Base-by-base conservation (phyloP, 1,140 invertebrate genomes). In the Drosophila melanica region DNA sequence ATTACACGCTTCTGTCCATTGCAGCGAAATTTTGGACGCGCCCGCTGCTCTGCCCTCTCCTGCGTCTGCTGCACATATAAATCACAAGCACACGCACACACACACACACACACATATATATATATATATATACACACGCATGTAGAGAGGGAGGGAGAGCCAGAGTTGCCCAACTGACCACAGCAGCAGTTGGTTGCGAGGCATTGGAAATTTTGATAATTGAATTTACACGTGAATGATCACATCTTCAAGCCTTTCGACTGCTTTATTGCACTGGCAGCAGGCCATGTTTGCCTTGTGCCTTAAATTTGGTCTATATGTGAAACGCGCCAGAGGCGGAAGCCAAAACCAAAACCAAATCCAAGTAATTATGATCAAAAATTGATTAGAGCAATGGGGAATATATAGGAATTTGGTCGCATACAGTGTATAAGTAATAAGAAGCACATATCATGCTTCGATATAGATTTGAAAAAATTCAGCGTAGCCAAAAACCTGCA, bases 181-280 rank as follows among this genome's bases (percentile, higher is more conserved):
- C 47, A 73, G 37, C 54, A 37, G 66, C 54, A 37, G 66, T 33
- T 54, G 8, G 50, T 6, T 53, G 54, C 51, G 42, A 30, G 67
- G 53, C 81, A 86, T 79, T 79, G 75, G 65, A 85, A 85, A 80
- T 85, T 79, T 86, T 86, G 82, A 87, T 87, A 87, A 87, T 87
- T 87, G 82, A 89, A 87, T 87, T 87, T 86, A 89, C 82, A 87
- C 82, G 82, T 87, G 82, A 87, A 87, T 87, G 82, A 87, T 87
- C 84, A 82, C 82, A 89, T 79, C 82, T 79, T 77, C 70, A 79
- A 87, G 82, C 79, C 82, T 87, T 89, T 86, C 50, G 64, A 73
- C 41, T 35, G 37, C 50, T 48, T 68, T 79, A 71, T 64, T 66
- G 55, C 55, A 37, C 18, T 37, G 41, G 23, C 9, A 35, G 33